These are phyloP conservation scores for Epinephelus lanceolatus DNA, from an alignment of 2,113 vertebrate genomes.

Conservation along the genomic window DNA sequence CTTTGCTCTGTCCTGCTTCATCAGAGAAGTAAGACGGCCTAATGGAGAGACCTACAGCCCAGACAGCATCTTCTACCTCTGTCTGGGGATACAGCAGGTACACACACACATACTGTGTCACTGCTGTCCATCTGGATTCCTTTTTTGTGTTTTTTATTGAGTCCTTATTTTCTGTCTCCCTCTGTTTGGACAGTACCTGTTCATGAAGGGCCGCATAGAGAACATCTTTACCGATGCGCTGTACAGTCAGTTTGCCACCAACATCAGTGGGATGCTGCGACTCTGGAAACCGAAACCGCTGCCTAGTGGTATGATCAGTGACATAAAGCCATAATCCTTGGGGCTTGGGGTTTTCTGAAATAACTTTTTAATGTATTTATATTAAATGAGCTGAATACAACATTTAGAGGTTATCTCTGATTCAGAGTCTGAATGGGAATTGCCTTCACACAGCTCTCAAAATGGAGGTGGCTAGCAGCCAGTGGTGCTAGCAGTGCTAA, in stretches of 20 bases:
- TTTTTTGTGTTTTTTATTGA: background rate
- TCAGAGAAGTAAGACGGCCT: constrained; percentile 93
- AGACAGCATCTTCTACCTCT: constrained; percentile 98
- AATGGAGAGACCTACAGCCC: constrained; percentile 92
- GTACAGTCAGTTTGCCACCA: constrained; percentile 91
- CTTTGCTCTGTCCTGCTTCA: constrained; percentile 93
- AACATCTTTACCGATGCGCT: constrained; percentile 97
- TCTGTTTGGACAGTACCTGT: constrained; percentile 89
- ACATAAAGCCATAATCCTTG: background rate
- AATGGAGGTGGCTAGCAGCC: too few relatives aligned
- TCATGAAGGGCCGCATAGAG: constrained; percentile 95
- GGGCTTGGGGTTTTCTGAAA: background rate
- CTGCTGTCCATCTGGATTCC: background rate
- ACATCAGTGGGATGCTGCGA: constrained; percentile 93
- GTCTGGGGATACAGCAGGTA: constrained; percentile 99
- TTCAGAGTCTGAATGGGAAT: too few relatives aligned
- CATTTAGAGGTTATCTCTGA: too few relatives aligned
- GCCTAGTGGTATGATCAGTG: constrained; percentile 86
- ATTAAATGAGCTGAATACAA: background rate
- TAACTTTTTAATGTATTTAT: background rate
- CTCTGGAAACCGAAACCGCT: constrained; percentile 92
- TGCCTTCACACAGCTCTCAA: too few relatives aligned
- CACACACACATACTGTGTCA: background rate
- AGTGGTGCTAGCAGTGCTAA: too few relatives aligned
- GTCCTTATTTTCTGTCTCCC: background rate